Evolutionary conservation across 1,140 invertebrate genomes (phyloP).

Genomic region (Bombyx mandarina): DNA sequence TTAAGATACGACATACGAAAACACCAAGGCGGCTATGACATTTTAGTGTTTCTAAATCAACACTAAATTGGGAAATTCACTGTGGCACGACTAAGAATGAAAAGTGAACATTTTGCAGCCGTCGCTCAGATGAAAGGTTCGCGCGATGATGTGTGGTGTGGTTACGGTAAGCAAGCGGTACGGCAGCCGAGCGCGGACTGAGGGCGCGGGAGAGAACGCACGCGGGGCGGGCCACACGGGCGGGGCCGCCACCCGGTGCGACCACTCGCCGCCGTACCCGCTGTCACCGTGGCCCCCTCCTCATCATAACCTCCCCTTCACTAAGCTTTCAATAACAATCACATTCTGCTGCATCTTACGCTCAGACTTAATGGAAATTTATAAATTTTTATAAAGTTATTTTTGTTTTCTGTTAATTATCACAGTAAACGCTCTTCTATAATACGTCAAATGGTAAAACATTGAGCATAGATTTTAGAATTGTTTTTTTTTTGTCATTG

Average conservation of each 20-base stretch:
- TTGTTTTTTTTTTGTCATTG: too few relatives aligned
- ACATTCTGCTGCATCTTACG: slow-evolving; percentile 7
- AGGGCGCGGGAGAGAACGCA: slow-evolving; percentile 29
- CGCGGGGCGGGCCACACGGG: slow-evolving; percentile 24
- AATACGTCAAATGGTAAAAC: not conserved
- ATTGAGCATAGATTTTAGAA: not conserved
- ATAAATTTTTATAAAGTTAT: too few relatives aligned
- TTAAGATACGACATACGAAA: slow-evolving; percentile 1
- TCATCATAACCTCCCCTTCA: slow-evolving; percentile 15
- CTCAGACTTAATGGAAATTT: too few relatives aligned
- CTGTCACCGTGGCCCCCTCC: slow-evolving; percentile 32
- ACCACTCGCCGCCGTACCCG: slow-evolving; percentile 43
- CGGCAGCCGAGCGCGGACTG: slow-evolving; percentile 61
- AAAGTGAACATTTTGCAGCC: slow-evolving; percentile 4
- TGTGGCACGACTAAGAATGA: too few relatives aligned
- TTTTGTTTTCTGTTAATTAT: not conserved
- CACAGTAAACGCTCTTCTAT: not conserved
- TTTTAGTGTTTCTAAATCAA: not conserved
- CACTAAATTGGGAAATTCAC: too few relatives aligned
- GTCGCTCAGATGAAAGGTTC: slow-evolving; percentile 2
- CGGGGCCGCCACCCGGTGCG: slow-evolving; percentile 40
- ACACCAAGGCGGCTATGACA: slow-evolving; percentile 1
- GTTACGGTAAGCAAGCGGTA: slow-evolving; percentile 27
- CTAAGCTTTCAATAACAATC: slow-evolving; percentile 53
- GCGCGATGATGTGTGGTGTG: slow-evolving; percentile 6